A percentile compares a stretch with the other conserved stretches of the same genome.
phyloP scores from a whole-genome alignment of 1,140 invertebrate species.

The Conus betulinus region DNA sequence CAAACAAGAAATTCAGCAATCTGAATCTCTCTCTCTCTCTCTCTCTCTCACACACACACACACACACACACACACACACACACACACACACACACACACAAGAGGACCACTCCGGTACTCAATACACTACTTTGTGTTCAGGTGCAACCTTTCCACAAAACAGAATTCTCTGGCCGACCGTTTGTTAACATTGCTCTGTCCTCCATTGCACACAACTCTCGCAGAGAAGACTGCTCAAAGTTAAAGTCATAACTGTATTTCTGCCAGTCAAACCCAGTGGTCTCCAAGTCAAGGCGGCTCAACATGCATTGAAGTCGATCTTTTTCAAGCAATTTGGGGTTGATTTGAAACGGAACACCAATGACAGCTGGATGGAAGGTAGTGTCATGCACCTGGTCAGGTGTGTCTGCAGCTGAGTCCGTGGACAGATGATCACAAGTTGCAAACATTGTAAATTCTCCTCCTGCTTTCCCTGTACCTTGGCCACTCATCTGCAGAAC shows the following conservation, averaged over 20 bases:
- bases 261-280: not conserved
- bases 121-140: not conserved
- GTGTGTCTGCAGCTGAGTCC: not conserved
- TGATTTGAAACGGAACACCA: not conserved
- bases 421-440: not conserved
- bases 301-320: not conserved
- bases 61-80: not conserved
- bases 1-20: too few relatives aligned
- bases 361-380: not conserved
- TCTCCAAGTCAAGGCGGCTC: not conserved
- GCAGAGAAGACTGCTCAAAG: constrained; percentile 2
- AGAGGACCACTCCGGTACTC: not conserved
- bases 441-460: constrained; percentile 1
- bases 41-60: not conserved
- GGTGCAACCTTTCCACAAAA: not conserved
- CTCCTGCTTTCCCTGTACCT: not conserved
- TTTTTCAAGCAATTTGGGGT: not conserved
- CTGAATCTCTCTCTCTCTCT: too few relatives aligned
- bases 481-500: not conserved
- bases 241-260: constrained; percentile 4
- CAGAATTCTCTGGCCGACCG: not conserved
- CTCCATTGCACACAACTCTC: not conserved
- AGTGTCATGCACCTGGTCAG: not conserved
- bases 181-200: not conserved
- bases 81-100: constrained; percentile 4